phyloP scores from a whole-genome alignment of 1,140 invertebrate genomes.

The Paracyclopina nana region DNA sequence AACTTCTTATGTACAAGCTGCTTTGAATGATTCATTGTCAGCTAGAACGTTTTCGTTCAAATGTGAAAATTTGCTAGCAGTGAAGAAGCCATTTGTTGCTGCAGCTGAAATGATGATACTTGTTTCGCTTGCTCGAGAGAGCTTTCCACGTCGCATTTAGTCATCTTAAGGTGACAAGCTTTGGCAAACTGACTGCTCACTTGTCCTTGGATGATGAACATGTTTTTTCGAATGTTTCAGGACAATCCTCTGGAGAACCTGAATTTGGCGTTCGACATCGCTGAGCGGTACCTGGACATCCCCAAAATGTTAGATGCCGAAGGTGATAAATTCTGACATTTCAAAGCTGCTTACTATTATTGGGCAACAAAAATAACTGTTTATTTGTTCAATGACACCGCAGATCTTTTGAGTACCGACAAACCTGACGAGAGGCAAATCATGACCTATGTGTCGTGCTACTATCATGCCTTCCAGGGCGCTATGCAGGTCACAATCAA shows the following conservation, averaged over 20 bases:
- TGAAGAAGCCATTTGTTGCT: too few relatives aligned
- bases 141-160: too few relatives aligned
- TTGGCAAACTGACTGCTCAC: too few relatives aligned
- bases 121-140: too few relatives aligned
- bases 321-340: slow-evolving; percentile 40
- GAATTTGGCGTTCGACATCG: slow-evolving; percentile 97
- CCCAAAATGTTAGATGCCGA: slow-evolving; percentile 99
- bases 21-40: too few relatives aligned
- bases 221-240: slow-evolving; percentile 24
- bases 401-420: slow-evolving; percentile 92
- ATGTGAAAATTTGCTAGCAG: too few relatives aligned
- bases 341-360: not conserved
- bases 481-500: slow-evolving; percentile 66
- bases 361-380: slow-evolving; percentile 1
- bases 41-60: too few relatives aligned
- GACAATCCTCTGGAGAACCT: slow-evolving; percentile 97
- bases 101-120: too few relatives aligned
- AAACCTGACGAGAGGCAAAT: slow-evolving; percentile 93
- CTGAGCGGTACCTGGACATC: slow-evolving; percentile 98
- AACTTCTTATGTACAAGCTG: too few relatives aligned
- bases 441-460: slow-evolving; percentile 96
- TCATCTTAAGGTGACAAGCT: too few relatives aligned
- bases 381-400: slow-evolving; percentile 21
- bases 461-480: slow-evolving; percentile 96
- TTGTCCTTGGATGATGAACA: not conserved